Base-by-base conservation (phyloP, 2,888 invertebrate species). In the Galerucella pusilla region DNA sequence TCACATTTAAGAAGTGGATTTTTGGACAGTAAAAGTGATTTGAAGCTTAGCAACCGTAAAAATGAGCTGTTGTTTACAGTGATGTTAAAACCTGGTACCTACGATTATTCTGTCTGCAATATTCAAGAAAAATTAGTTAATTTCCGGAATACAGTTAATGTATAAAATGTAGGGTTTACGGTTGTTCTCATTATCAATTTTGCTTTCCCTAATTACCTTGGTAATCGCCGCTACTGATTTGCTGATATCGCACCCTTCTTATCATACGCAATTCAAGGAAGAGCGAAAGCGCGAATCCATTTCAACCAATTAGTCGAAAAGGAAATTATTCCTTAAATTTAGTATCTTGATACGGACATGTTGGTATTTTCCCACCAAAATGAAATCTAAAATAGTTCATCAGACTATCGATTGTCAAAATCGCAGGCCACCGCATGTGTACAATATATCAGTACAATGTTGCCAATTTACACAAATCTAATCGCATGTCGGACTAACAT, bases 401-500 rank as follows among this genome's bases (percentile, higher is more conserved):
- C 79, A 81, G 80, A 82, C 82, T 85, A 85, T 85, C 83, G 85
- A 86, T 86, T 85, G 81, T 81, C 84, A 83, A 87, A 85, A 85
- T 84, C 82, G 83, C 82, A 80, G 76, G 77, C 79, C 78, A 78
- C 79, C 78, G 77, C 75, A 80, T 80, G 75, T 77, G 79, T 74
- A 79, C 75, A 76, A 76, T 77, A 80, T 74, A 75, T 77, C 46
- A 73, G 71, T 75, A 84, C 85, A 84, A 79, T 82, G 85, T 86
- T 85, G 86, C 86, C 86, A 86, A 87, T 86, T 86, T 86, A 85
- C 84, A 86, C 85, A 86, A 86, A 89, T 88, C 88, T 86, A 88
- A 88, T 89, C 87, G 89, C 89, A 89, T 89, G 89, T 87, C 86
- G 85, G 85, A 84, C 85, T 85, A 86, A 87, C 88, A 90, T 90